Conservation (phyloP, 2,797 vertebrate species). For the Chelonia mydas region DNA sequence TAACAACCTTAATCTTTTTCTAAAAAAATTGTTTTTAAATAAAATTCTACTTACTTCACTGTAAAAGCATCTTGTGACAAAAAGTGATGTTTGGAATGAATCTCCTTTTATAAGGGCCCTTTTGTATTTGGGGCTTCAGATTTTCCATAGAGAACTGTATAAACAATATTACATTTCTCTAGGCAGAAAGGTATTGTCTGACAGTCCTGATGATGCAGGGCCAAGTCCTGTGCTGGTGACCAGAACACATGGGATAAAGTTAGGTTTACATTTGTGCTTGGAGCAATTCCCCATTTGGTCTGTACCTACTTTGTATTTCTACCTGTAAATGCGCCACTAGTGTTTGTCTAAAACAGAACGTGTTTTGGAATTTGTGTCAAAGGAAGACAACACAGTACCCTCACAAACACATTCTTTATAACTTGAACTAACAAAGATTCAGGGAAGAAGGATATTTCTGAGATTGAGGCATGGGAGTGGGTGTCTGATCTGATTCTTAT, state of each 20-base stretch:
- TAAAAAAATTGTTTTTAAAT: not conserved
- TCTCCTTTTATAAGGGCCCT: not conserved
- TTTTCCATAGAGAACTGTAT: not conserved
- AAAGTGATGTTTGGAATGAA: not conserved
- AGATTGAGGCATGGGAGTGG: not conserved
- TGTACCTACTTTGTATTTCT: not conserved
- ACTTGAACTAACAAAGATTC: not conserved
- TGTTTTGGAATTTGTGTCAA: fast-evolving
- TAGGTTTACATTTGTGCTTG: not conserved
- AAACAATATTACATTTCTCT: not conserved
- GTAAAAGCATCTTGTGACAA: not conserved
- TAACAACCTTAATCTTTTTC: not conserved
- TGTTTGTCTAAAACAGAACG: not conserved
- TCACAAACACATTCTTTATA: not conserved
- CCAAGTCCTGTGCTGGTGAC: not conserved
- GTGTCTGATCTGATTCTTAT: not conserved
- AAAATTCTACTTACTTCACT: not conserved
- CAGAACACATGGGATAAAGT: not conserved
- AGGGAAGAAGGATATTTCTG: not conserved
- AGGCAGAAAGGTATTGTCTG: not conserved
- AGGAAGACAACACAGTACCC: not conserved
- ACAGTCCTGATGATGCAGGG: not conserved
- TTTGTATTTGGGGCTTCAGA: not conserved
- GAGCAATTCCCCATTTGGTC: not conserved
- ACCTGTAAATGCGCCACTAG: fast-evolving